Base-by-base conservation (phyloP, 2,888 invertebrate species). In the Trissoscelio sp. region DNA sequence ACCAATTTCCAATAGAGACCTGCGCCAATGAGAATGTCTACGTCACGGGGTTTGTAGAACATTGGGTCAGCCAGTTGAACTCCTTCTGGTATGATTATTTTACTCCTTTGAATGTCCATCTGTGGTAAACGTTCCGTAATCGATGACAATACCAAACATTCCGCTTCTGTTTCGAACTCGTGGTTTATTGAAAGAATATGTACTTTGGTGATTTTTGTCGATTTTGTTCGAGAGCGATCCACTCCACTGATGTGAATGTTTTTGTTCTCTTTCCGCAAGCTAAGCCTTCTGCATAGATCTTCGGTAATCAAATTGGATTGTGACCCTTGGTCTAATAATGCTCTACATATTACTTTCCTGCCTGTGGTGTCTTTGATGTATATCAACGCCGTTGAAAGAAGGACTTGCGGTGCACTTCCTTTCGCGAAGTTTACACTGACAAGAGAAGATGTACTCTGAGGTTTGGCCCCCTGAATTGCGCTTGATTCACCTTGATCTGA, bases 1-100 rank as follows among this genome's bases (percentile, higher is more conserved):
- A n/a, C n/a, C n/a, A n/a, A n/a, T n/a, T n/a, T n/a, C n/a, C n/a
- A n/a, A n/a, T n/a, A n/a, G n/a, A n/a, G n/a, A n/a, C n/a, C n/a
- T n/a, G 42, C 6, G 67, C 79, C 9, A 12, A 60, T 42, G 14
- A 62, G 12, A 9, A 62, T 3, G n/a, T 62, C 46, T 1, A 62
- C 14, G 6, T 46, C 24, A 9, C 62, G 28, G 6, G 62, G 44
- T n/a, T 62, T 24, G 31, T 46, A 3, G 44, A 60, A 42, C 14
- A 14, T n/a, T n/a, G 60, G 60, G 16, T 62, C 62, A n/a, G 62
- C 62, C 7, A 62, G 18, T 5, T 62, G 20, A 1, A 46, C 18
- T 2, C 9, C 20, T 2, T 39, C 12, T 39, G 62, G 44, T 4
- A 62, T 18, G 4, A 31, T 14, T 1, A 62, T 14, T 22, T 22